phyloP scores from a whole-genome alignment of 1,140 invertebrate genomes.

The Pemphigus obesinymphae region DNA sequence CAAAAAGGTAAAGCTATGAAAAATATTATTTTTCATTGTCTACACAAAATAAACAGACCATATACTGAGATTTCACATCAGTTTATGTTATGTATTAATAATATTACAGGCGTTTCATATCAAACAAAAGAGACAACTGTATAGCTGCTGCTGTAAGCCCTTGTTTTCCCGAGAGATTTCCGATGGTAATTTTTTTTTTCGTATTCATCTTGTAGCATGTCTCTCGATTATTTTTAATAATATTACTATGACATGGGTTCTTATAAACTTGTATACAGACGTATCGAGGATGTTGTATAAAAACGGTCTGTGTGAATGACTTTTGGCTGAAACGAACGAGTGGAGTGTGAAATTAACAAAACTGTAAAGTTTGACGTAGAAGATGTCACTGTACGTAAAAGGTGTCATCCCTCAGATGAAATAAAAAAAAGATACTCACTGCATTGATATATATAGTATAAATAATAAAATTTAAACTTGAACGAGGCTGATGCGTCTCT shows the following conservation, averaged over 20 bases:
- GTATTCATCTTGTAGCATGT: background rate
- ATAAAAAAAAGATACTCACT: background rate
- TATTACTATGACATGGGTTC: background rate
- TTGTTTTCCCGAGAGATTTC: background rate
- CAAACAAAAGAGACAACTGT: background rate
- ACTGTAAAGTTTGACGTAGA: background rate
- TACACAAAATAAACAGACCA: background rate
- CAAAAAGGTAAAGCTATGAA: no score
- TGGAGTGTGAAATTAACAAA: slow-evolving; percentile 4
- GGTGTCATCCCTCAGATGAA: background rate
- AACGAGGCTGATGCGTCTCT: no score
- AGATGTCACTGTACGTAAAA: background rate
- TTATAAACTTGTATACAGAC: background rate
- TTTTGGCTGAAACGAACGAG: background rate
- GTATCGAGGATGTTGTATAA: background rate
- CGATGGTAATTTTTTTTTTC: background rate
- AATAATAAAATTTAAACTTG: no score
- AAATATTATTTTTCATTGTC: background rate
- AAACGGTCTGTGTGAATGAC: background rate
- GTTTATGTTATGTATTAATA: slow-evolving; percentile 10
- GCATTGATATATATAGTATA: background rate
- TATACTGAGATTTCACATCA: background rate
- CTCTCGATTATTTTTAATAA: background rate
- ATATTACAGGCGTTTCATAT: background rate
- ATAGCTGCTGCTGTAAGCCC: background rate